phyloP scores from a whole-genome alignment of 2,113 vertebrate genomes.

The Eidolon helvum region DNA sequence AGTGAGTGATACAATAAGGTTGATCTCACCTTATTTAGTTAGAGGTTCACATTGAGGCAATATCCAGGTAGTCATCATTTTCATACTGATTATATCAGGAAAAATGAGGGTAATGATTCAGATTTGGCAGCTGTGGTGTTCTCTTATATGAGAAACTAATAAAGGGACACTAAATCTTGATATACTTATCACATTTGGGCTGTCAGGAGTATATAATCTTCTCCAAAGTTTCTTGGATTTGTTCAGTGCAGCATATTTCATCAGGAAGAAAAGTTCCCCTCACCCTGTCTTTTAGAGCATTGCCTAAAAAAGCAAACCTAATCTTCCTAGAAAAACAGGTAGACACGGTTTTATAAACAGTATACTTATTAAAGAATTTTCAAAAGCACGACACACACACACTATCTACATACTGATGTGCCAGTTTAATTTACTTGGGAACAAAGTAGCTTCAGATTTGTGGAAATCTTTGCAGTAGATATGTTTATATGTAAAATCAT shows the following conservation, averaged over 20 bases:
- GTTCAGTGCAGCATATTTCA: constrained; percentile 65
- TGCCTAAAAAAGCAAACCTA: neutral
- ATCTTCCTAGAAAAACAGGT: neutral
- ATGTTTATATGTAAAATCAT: neutral
- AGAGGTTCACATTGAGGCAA: constrained; percentile 81
- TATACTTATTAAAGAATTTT: neutral
- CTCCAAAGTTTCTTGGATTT: constrained; percentile 80
- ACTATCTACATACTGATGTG: neutral
- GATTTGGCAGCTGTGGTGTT: constrained; percentile 82
- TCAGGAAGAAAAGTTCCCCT: neutral
- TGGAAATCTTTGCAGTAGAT: neutral
- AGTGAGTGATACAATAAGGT: constrained; percentile 81
- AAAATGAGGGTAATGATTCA: constrained; percentile 86
- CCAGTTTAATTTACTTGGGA: neutral
- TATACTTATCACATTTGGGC: constrained; percentile 82
- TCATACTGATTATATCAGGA: constrained; percentile 83
- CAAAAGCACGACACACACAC: neutral
- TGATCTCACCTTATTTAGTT: constrained; percentile 79
- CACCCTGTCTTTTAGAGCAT: neutral
- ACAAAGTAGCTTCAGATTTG: neutral
- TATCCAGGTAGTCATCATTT: constrained; percentile 82
- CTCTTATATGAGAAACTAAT: constrained; percentile 82
- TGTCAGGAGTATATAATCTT: constrained; percentile 81
- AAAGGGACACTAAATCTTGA: constrained; percentile 87
- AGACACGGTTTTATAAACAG: neutral